Percentiles rank a stretch among this genome's conserved stretches.
Evolutionary conservation across 2,888 invertebrate genomes (phyloP).

Genomic region (Melanotus villosus): DNA sequence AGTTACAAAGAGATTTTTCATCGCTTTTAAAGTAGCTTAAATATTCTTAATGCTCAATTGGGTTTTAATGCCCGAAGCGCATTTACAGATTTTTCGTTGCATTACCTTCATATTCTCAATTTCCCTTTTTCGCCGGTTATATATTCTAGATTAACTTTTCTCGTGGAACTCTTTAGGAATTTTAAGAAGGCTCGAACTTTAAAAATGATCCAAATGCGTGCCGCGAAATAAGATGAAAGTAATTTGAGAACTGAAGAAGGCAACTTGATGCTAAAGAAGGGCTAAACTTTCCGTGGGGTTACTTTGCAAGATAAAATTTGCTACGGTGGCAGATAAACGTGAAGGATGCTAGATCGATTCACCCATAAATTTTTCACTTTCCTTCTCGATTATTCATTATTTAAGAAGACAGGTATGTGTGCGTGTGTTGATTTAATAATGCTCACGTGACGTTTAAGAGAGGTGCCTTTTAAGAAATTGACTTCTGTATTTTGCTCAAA

Average conservation of each 20-base stretch:
- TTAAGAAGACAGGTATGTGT: constrained; percentile 9
- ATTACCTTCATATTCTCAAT: constrained; percentile 14
- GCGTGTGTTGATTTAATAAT: constrained; percentile 22
- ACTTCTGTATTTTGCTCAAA: neutral
- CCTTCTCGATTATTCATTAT: constrained; percentile 27
- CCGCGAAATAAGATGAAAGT: constrained; percentile 31
- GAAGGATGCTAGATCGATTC: constrained; percentile 24
- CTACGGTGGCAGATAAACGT: constrained; percentile 21
- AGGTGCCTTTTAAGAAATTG: too few species aligned
- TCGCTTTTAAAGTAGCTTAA: neutral
- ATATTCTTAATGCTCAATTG: neutral
- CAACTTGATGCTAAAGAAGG: constrained; percentile 14
- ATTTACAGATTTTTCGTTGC: neutral
- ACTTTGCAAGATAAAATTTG: constrained; percentile 25
- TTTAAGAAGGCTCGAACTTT: constrained; percentile 30
- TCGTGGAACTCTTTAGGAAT: constrained; percentile 16
- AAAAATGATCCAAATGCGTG: constrained; percentile 34
- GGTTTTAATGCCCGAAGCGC: neutral
- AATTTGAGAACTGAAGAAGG: constrained; percentile 21
- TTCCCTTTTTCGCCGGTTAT: neutral
- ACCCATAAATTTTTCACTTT: constrained; percentile 23
- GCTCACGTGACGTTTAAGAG: too few species aligned
- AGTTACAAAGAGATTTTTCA: neutral
- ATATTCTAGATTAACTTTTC: constrained; percentile 24
- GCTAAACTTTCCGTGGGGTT: constrained; percentile 1